Base-by-base conservation (phyloP, 2,113 vertebrate species). In the Delphinus delphis region DNA sequence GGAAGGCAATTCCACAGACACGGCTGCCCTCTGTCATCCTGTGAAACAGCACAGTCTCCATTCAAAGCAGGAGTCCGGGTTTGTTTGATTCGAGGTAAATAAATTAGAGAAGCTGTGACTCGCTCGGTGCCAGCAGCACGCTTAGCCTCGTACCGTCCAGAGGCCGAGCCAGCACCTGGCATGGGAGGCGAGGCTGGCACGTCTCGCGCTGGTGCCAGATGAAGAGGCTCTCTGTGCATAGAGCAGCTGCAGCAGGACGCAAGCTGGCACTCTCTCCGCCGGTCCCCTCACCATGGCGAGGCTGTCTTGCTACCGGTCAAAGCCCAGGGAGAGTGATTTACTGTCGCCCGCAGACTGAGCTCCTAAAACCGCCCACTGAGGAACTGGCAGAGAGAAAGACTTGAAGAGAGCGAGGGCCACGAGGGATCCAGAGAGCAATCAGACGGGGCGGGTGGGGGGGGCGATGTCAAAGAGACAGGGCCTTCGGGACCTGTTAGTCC, bases 101-200 rank as follows among this genome's bases (percentile, higher is more conserved):
- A 93, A 97, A 95, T 2, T 5, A 96, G 92, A 71, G 41, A 20
- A 92, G 21, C 74, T 71, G 73, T 18, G 68, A 88, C 47, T 38
- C 1, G 10, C 33, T 28, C 6, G 8, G 7, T 68, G 82, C 89
- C 80, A 73, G 79, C 50, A 77, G 33, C 7, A 2, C 0, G 2
- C 5, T 31, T 20, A 74, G 90, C 79, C 44, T 23, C 0, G 2
- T 2, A 47, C 3, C 6, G 0, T 65, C 47, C 0, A 0, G 90
- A 68, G 81, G 74, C 18, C 1, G 4, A 44, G 88, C 95, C 88
- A 55, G 95, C 96, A 90, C 96, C 95, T 93, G 91, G 96, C 63
- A 18, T 20, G 13, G 65, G 58, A 47, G 92, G 53, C 60, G 7
- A 20, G 89, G 41, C 91, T 94, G 96, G 86, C 90, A 67, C 23